Percentiles rank a stretch among this genome's conserved stretches.
Evolutionary conservation across 1,140 invertebrate species (phyloP).

Genomic region (Patella vulgata): DNA sequence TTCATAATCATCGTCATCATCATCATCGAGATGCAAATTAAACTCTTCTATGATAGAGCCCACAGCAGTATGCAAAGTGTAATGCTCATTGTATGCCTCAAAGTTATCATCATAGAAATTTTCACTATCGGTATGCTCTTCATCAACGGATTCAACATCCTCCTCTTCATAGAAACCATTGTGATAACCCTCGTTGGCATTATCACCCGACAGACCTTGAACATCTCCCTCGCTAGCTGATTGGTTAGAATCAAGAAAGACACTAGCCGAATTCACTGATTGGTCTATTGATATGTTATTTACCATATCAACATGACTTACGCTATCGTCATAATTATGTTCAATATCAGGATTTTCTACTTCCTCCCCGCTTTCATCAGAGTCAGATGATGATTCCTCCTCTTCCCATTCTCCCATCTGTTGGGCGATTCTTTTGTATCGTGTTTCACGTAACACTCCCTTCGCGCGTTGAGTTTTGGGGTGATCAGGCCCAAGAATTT

Average conservation of each 20-base stretch:
- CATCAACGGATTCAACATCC: conserved; percentile 25
- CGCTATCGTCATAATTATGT: conserved; percentile 56
- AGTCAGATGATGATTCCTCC: conserved; percentile 41
- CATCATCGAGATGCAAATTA: conserved; percentile 46
- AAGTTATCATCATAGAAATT: conserved; percentile 62
- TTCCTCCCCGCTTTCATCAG: conserved; percentile 48
- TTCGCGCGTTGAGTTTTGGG: conserved; percentile 63
- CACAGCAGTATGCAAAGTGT: conserved; percentile 47
- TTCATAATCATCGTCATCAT: conserved; percentile 45
- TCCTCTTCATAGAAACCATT: conserved; percentile 28
- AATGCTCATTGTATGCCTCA: conserved; percentile 60
- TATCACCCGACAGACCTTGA: background rate
- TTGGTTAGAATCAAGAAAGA: background rate
- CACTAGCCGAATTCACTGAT: background rate
- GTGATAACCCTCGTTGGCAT: background rate
- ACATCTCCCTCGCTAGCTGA: background rate
- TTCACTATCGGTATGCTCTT: conserved; percentile 58
- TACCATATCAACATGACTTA: conserved; percentile 13
- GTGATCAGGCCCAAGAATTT: conserved; percentile 63
- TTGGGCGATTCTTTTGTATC: conserved; percentile 58
- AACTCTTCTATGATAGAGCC: conserved; percentile 50
- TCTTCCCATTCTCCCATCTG: conserved; percentile 52
- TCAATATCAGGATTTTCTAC: conserved; percentile 52
- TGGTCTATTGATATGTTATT: conserved; percentile 7
- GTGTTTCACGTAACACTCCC: conserved; percentile 59